Percentiles rank a stretch among this genome's conserved stretches.
phyloP scores from a whole-genome alignment of 2,113 vertebrate species.

The Gavialis gangeticus region DNA sequence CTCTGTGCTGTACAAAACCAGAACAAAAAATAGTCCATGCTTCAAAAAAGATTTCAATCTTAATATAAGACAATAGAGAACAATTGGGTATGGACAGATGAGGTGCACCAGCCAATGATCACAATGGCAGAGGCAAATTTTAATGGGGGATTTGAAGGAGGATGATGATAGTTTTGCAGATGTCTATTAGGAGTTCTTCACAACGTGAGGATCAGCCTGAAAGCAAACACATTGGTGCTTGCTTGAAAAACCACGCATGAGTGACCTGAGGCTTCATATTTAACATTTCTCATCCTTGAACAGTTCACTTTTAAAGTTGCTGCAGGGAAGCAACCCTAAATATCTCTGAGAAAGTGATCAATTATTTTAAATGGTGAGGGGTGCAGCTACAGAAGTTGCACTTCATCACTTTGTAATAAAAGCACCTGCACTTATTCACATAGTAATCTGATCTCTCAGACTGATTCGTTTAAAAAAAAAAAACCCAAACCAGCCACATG shows the following conservation, averaged over 20 bases:
- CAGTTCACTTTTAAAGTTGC: constrained; percentile 25
- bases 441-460: constrained; percentile 15
- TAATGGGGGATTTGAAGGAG: too few relatives aligned
- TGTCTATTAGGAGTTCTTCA: too few relatives aligned
- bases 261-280: constrained; percentile 44
- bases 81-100: too few relatives aligned
- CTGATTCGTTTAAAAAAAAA: constrained; percentile 16
- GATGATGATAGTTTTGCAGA: too few relatives aligned
- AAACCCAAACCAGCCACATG: background rate
- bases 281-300: constrained; percentile 34
- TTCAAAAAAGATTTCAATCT: too few relatives aligned
- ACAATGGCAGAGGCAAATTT: too few relatives aligned
- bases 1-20: too few relatives aligned
- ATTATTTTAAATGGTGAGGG: background rate
- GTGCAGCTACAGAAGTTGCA: background rate
- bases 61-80: too few relatives aligned
- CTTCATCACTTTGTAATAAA: background rate
- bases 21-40: too few relatives aligned
- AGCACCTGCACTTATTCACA: background rate
- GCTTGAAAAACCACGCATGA: background rate
- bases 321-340: constrained; percentile 15
- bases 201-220: too few relatives aligned
- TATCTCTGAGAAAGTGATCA: background rate
- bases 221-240: too few relatives aligned
- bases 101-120: too few relatives aligned